These are phyloP conservation scores for Gymnodraco acuticeps DNA, from an alignment of 2,797 vertebrate species.

Conservation along the genomic window DNA sequence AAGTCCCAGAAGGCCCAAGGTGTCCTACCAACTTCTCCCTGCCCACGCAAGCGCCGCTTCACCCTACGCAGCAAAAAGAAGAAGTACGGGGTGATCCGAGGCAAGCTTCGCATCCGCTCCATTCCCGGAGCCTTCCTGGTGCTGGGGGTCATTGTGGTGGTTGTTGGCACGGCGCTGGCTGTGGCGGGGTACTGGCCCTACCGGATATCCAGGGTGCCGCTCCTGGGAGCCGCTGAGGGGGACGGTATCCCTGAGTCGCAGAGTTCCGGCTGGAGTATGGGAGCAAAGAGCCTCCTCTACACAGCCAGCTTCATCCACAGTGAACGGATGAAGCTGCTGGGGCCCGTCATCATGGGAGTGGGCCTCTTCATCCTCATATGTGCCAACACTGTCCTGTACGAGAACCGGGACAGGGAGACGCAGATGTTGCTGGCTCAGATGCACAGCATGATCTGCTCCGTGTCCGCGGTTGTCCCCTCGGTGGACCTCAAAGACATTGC, in stretches of 20 bases:
- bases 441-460: conserved; percentile 85
- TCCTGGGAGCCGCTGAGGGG: conserved; percentile 31
- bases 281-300: conserved; percentile 68
- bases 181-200: conserved; percentile 98
- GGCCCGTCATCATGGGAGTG: conserved; percentile 96
- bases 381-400: conserved; percentile 95
- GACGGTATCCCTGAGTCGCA: conserved; percentile 38
- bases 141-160: conserved; percentile 90
- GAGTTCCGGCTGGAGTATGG: conserved; percentile 70
- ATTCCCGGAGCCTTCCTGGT: conserved; percentile 92
- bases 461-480: conserved; percentile 78
- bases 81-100: conserved; percentile 83
- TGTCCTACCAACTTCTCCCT: conserved; percentile 42
- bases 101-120: conserved; percentile 93
- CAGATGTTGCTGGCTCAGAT: conserved; percentile 89
- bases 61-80: conserved; percentile 74
- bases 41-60: conserved; percentile 69
- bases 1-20: conserved; percentile 70
- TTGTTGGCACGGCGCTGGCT: conserved; percentile 92
- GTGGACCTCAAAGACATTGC: conserved; percentile 74
- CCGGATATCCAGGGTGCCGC: conserved; percentile 63
- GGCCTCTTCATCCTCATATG: conserved; percentile 99
- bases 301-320: conserved; percentile 81
- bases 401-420: conserved; percentile 96
- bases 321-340: conserved; percentile 93